These are phyloP conservation scores for Odontothrips loti DNA, from an alignment of 2,888 invertebrate species.

Conservation along the genomic window DNA sequence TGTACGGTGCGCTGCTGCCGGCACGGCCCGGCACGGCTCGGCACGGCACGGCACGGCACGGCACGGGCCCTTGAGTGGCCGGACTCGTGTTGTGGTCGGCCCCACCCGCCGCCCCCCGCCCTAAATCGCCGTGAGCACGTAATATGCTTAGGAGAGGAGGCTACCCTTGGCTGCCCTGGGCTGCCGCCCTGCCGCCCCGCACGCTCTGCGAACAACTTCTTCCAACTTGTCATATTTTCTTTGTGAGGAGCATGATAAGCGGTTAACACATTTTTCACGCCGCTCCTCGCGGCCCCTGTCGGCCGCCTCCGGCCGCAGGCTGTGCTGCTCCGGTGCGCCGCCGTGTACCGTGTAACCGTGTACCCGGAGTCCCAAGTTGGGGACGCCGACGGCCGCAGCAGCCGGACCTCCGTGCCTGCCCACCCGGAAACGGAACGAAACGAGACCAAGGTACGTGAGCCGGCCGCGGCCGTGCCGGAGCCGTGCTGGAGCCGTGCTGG, in stretches of 20 bases:
- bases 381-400: too few species aligned
- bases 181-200: background rate
- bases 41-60: too few species aligned
- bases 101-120: background rate
- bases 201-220: background rate
- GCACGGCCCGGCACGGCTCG: too few species aligned
- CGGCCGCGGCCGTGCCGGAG: too few species aligned
- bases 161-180: too few species aligned
- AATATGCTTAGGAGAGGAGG: slow-evolving; percentile 11
- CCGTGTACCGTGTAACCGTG: too few species aligned
- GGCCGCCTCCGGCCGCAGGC: background rate
- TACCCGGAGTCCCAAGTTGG: too few species aligned
- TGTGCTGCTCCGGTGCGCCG: too few species aligned
- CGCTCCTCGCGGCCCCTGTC: background rate
- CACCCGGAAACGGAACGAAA: slow-evolving; percentile 7
- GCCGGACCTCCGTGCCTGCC: background rate
- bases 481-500: too few species aligned
- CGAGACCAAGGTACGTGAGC: too few species aligned
- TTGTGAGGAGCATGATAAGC: slow-evolving; percentile 20
- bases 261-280: slow-evolving; percentile 25
- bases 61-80: background rate
- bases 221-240: slow-evolving; percentile 18
- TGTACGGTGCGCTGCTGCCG: slow-evolving; percentile 5
- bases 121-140: slow-evolving; percentile 9
- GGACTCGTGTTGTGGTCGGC: slow-evolving; percentile 21